phyloP scores from a whole-genome alignment of 1,140 invertebrate species.

The Delia radicum region DNA sequence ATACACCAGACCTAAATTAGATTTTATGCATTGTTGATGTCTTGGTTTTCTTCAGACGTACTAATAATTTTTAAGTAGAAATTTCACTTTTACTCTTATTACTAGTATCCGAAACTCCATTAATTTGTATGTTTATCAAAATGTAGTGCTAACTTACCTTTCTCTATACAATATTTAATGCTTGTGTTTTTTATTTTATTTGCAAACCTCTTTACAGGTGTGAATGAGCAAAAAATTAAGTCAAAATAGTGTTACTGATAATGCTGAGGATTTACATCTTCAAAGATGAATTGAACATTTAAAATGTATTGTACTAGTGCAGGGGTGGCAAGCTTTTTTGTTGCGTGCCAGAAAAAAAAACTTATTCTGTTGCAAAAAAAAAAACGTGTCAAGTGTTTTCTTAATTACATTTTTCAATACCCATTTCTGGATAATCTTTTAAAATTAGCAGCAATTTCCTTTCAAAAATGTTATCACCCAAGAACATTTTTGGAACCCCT shows the following conservation, averaged over 20 bases:
- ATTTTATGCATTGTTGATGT: background rate
- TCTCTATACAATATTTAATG: background rate
- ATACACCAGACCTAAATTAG: background rate
- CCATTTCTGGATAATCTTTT: too few species aligned
- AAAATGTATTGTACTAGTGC: too few species aligned
- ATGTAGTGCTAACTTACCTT: background rate
- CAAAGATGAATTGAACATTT: too few species aligned
- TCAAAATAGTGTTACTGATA: background rate
- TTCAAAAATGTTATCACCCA: too few species aligned
- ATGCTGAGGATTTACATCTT: background rate
- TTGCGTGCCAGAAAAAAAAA: too few species aligned
- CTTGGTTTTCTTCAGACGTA: background rate
- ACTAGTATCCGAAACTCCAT: background rate
- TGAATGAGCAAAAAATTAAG: background rate
- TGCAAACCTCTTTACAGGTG: background rate
- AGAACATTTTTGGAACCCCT: too few species aligned
- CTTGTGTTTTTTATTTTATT: background rate
- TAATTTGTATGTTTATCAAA: background rate
- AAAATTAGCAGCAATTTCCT: too few species aligned
- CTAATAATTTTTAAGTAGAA: background rate
- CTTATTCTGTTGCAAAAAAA: too few species aligned
- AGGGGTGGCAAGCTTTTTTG: too few species aligned
- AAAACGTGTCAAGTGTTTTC: too few species aligned
- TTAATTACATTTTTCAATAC: too few species aligned
- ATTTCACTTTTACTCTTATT: background rate